phyloP scores from a whole-genome alignment of 2,113 vertebrate species.

The Pleuronectes platessa region DNA sequence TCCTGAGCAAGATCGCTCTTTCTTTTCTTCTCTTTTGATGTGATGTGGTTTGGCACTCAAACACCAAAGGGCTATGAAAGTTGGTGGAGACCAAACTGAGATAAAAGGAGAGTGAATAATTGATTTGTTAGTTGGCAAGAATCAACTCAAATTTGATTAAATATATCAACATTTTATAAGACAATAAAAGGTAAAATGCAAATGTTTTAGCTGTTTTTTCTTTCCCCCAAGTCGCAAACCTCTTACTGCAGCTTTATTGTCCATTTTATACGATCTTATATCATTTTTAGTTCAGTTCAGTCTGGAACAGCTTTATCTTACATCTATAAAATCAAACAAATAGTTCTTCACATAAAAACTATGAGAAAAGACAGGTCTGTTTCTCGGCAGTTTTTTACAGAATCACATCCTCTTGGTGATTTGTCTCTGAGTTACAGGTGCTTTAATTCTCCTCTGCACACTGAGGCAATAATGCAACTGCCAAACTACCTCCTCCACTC shows the following conservation, averaged over 20 bases:
- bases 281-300: background rate
- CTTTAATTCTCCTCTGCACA: slow-evolving; percentile 43
- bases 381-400: background rate
- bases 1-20: too few species aligned
- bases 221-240: background rate
- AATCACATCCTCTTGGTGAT: background rate
- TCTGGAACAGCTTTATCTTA: background rate
- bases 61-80: too few species aligned
- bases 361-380: too few species aligned
- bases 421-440: slow-evolving; percentile 1
- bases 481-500: slow-evolving; percentile 36
- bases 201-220: background rate
- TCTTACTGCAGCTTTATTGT: background rate
- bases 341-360: too few species aligned
- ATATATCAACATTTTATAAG: background rate
- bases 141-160: too few species aligned
- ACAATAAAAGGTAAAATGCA: background rate
- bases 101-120: too few species aligned
- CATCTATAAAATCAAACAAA: too few species aligned
- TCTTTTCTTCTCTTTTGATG: too few species aligned
- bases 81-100: too few species aligned
- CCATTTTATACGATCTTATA: background rate
- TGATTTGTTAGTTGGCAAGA: background rate
- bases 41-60: too few species aligned
- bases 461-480: slow-evolving; percentile 28